Base-by-base conservation (phyloP, 2,797 vertebrate genomes). In the Apogon hyalosoma region DNA sequence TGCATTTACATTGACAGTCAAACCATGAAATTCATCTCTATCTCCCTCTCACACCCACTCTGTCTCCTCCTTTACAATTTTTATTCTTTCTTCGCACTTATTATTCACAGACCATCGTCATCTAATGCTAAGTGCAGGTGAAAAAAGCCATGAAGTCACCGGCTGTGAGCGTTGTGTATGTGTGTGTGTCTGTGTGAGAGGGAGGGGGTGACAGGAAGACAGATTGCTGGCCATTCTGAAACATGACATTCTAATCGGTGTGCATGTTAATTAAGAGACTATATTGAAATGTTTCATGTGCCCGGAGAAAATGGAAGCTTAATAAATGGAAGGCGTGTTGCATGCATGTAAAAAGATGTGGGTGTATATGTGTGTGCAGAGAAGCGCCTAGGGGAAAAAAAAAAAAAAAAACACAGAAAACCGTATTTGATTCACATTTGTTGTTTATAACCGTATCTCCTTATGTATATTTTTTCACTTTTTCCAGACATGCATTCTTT, bases 211-310 rank as follows among this genome's bases (percentile, higher is more conserved):
- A 95, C 95, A 94, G 75, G 80, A 94, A 94, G 94, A 96, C 92
- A 89, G 90, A 96, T 96, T 92, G 83, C 87, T 68, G 70, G 91
- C 87, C 92, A 75, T 94, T 94, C 92, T 89, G 89, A 91, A 94
- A 93, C 84, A 87, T 94, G 94, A 94, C 93, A 93, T 92, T 93
- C 88, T 95, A 93, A 96, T 96, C 67, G 71, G 85, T 87, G 79
- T 82, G 81, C 91, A 88, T 93, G 93, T 90, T 95, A 94, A 94
- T 95, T 95, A 94, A 93, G 91, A 83, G 77, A 88, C 31, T 92
- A 93, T 93, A 93, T 80, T 93, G 92, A 93, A 94, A 91, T 88
- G 80, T 88, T 94, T 90, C 92, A 91, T 90, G 75, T 76, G 83
- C 80, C 75, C 64, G 69, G 69, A 91, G 87, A 91, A 80, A 91